Evolutionary conservation across 1,140 invertebrate species (phyloP), one percentile per base, ranked within the genome.

Genomic region (Hypothenemus hampei): DNA sequence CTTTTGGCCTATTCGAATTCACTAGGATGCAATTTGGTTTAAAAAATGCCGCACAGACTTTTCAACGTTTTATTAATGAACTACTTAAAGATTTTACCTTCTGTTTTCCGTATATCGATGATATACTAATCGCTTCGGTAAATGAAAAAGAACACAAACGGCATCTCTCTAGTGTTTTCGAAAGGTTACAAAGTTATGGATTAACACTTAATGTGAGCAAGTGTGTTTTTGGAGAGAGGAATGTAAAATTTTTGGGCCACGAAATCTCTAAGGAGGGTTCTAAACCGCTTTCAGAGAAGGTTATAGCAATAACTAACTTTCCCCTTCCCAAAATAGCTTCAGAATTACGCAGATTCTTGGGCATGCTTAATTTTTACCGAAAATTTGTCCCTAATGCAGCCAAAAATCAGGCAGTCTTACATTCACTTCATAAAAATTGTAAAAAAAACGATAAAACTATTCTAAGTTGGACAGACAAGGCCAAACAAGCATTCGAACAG

Each of bases 141-240:
- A n/a, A 19, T 16, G 36, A 39, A 39, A 39, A n/a, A 16, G 10
- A n/a, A 3, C 36, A n/a, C 36, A 39, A 39, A n/a, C 36, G 13
- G n/a, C n/a, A n/a, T n/a, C n/a, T n/a, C n/a, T n/a, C n/a, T n/a
- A n/a, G n/a, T n/a, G n/a, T n/a, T n/a, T n/a, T n/a, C n/a, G n/a
- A n/a, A n/a, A n/a, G n/a, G n/a, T n/a, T n/a, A n/a, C n/a, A n/a
- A n/a, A n/a, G n/a, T n/a, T n/a, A n/a, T n/a, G 6, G 6, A 36
- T 15, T 15, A 5, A 36, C 33, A 15, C 7, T 6, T 6, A 8
- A 36, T 15, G 5, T 36, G 6, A 4, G 13, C 7, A 36, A 6
- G 4, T 36, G 33, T 4, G 73, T 70, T 1, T 81, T 79, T 57
- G 73, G 13, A 7, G n/a, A 16, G 7, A n/a, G n/a, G n/a, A 6